Evolutionary conservation across 2,888 invertebrate genomes (phyloP), one percentile per base, ranked within the genome.

Genomic region (Hyalella azteca): DNA sequence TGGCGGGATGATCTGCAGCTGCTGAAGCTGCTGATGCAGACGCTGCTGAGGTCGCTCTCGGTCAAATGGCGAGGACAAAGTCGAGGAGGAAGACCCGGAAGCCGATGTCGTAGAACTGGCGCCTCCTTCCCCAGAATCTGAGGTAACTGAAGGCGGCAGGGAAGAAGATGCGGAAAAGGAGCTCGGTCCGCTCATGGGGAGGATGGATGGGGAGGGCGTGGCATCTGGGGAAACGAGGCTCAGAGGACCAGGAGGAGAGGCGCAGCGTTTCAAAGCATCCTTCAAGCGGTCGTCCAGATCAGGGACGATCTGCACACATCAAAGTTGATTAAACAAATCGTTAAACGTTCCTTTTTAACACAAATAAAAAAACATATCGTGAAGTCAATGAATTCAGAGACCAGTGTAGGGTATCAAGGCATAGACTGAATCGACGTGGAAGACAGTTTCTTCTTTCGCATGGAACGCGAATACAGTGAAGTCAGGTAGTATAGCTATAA

Each of bases 31-130:
- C n/a, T 66, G 66, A 66, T 66, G 66, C 39, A 66, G 19, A 5
- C 66, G 66, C 19, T 66, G 66, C 36, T 32, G 39, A 19, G 66
- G 66, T 66, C 66, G 66, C 36, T 66, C 66, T 36, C 66, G 66
- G 19, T 66, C 66, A 19, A 66, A 66, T 2, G 66, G 66, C 2
- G 66, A 66, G 11, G 66, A 66, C 54, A 54, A 29, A 54, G 54
- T 26, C 54, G 54, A 54, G 22, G 54, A 4, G 0, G 54, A 54
- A 32, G 66, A 66, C 66, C 36, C 66, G 19, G 66, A 32, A 7
- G 36, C 66, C 22, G 66, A 66, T 0, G 66, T 36, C 1, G 11
- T 19, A n/a, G 66, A 3, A 19, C 2, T 29, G 19, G 29, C 29
- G 1, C 19, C 36, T 0, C 29, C 66, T 36, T 36, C 66, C 32